These are phyloP conservation scores for Beris morrisii DNA, from an alignment of 2,888 invertebrate species.

Conservation along the genomic window DNA sequence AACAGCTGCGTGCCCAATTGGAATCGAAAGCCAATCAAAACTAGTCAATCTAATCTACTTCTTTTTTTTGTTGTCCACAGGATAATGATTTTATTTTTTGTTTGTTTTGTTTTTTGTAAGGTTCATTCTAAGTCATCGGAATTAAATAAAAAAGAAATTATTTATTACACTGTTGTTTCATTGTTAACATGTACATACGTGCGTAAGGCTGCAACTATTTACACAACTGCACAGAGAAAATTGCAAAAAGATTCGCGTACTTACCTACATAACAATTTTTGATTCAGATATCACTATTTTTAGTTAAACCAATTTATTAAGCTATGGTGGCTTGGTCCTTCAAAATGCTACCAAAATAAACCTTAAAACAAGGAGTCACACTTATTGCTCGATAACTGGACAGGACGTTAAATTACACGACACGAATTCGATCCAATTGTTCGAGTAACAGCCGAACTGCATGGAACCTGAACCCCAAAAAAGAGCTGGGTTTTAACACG, in stretches of 20 bases:
- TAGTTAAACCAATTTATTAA: neutral
- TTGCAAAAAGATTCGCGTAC: neutral
- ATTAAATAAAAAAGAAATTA: neutral
- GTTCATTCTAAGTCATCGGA: constrained; percentile 1
- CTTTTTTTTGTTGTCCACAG: neutral
- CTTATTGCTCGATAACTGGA: too few relatives aligned
- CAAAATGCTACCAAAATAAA: too few relatives aligned
- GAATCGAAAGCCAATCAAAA: constrained; percentile 42
- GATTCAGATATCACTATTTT: constrained; percentile 1
- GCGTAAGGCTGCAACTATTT: neutral
- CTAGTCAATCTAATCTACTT: constrained; percentile 8
- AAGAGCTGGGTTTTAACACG: too few relatives aligned
- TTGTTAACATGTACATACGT: neutral
- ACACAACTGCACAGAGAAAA: neutral
- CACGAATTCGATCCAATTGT: too few relatives aligned
- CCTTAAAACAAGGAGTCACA: too few relatives aligned
- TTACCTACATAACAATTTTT: too few relatives aligned
- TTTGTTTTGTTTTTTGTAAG: constrained; percentile 5
- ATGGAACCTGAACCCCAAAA: too few relatives aligned
- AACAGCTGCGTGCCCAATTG: constrained; percentile 52
- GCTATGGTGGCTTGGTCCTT: too few relatives aligned
- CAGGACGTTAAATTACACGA: too few relatives aligned
- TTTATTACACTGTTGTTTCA: too few relatives aligned
- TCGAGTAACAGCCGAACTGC: too few relatives aligned
- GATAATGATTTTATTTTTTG: neutral